Evolutionary conservation across 2,888 invertebrate genomes (phyloP).

Genomic region (Lycia hirtaria): DNA sequence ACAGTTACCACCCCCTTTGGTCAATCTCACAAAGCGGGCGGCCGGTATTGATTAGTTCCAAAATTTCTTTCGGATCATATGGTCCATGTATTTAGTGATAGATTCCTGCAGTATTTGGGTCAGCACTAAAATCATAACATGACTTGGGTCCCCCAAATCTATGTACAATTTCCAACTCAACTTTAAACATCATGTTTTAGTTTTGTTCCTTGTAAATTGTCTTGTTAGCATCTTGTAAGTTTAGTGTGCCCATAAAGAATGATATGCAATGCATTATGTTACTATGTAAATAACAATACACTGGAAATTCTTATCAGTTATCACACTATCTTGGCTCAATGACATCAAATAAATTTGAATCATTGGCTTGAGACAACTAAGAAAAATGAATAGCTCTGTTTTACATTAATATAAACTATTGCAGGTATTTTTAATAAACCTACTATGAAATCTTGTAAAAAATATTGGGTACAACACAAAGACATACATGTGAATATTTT

Average conservation of each 20-base stretch:
- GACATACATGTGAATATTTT: too few relatives aligned
- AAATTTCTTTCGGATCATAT: constrained; percentile 69
- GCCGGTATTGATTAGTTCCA: constrained; percentile 81
- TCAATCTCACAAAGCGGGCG: constrained; percentile 56
- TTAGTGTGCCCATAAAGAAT: background rate
- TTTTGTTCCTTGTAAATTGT: background rate
- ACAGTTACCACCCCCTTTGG: constrained; percentile 75
- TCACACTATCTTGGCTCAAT: constrained; percentile 40
- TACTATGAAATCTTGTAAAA: too few relatives aligned
- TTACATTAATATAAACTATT: too few relatives aligned
- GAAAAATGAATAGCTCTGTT: too few relatives aligned
- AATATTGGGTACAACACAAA: too few relatives aligned
- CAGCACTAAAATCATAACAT: background rate
- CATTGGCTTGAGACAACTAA: constrained; percentile 12
- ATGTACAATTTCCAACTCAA: background rate
- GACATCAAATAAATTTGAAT: constrained; percentile 25
- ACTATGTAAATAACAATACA: constrained; percentile 35
- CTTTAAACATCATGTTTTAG: background rate
- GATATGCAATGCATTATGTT: constrained; percentile 5
- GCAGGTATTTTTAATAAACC: too few relatives aligned
- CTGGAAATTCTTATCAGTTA: constrained; percentile 37
- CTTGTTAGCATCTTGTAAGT: constrained; percentile 3
- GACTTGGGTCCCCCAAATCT: too few relatives aligned
- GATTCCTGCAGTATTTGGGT: constrained; percentile 8
- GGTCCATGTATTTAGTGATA: constrained; percentile 29